Base-by-base conservation (phyloP, 2,888 invertebrate genomes). In the Phyto melanocephala region DNA sequence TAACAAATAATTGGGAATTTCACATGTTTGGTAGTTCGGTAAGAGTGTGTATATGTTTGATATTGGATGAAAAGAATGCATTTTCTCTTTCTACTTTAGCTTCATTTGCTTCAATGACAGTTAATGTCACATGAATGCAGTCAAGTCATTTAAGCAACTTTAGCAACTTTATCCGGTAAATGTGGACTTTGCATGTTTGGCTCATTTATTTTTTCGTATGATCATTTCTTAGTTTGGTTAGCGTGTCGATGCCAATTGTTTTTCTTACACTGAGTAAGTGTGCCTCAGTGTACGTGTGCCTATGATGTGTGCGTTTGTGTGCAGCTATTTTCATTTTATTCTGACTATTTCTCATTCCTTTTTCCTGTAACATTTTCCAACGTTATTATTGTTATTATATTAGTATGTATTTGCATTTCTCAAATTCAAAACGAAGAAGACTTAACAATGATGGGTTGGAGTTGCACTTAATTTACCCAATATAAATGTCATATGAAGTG, bases 151-250 rank as follows among this genome's bases (percentile, higher is more conserved):
- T 82, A 81, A 62, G 56, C 74, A 81, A 81, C 81, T 77, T 77
- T 77, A 81, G 78, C 81, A 81, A 81, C 78, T 82, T 79, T 76
- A 82, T 82, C 75, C 82, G 76, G 75, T 72, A 82, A 76, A 82
- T 82, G 79, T 82, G 71, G 82, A 79, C 79, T 82, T 82, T 82
- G 79, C 82, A 82, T 82, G 82, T 82, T 79, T 82, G 63, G 67
- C 58, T 81, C 13, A 24, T 24, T 77, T 68, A 50, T 45, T 58
- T 15, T 15, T 50, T n/a, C 15, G 13, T 50, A 8, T 28, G 33
- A 6, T 70, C 20, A 10, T 17, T 62, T 68, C 58, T 60, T 20
- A 45, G 54, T 72, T 77, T 58, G 63, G 77, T 78, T 81, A 42
- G 79, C 82, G 76, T 82, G 75, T 79, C 76, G 79, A 67, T 79